phyloP scores from a whole-genome alignment of 2,797 vertebrate genomes.

The Tenualosa thibaudeaui region DNA sequence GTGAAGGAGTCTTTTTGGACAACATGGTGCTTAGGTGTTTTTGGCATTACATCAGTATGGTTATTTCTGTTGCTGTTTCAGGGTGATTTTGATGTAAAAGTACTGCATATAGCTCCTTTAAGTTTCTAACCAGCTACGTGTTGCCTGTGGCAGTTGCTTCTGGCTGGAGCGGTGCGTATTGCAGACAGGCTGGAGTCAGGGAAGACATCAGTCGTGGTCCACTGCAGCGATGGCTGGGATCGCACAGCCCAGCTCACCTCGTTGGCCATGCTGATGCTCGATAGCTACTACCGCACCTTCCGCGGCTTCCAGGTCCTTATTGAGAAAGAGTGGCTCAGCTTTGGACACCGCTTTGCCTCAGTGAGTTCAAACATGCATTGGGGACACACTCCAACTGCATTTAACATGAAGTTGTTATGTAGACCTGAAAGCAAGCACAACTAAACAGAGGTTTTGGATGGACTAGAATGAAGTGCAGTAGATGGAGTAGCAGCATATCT shows the following conservation, averaged over 20 bases:
- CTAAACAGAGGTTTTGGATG: too few species aligned
- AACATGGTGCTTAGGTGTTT: too few species aligned
- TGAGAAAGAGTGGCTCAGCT: slow-evolving; percentile 96
- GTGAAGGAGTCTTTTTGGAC: too few species aligned
- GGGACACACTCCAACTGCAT: too few species aligned
- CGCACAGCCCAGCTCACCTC: slow-evolving; percentile 90
- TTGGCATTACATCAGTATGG: too few species aligned
- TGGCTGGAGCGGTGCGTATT: slow-evolving; percentile 88
- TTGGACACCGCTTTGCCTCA: slow-evolving; percentile 90
- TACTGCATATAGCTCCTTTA: too few species aligned
- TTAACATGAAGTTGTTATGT: too few species aligned
- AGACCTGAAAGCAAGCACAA: too few species aligned
- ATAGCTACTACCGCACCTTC: slow-evolving; percentile 89
- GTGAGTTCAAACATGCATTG: slow-evolving; percentile 67
- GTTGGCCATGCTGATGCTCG: slow-evolving; percentile 94
- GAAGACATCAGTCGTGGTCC: slow-evolving; percentile 90
- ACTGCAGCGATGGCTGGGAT: slow-evolving; percentile 96
- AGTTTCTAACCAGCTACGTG: not conserved
- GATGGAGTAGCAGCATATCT: too few species aligned
- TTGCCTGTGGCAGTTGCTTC: slow-evolving; percentile 74
- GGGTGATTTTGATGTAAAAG: too few species aligned
- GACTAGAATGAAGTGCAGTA: too few species aligned
- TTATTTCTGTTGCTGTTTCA: too few species aligned
- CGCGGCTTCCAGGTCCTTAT: slow-evolving; percentile 85
- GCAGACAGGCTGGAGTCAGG: slow-evolving; percentile 91